Conservation (phyloP, 1,140 invertebrate species). For the Solen grandis region DNA sequence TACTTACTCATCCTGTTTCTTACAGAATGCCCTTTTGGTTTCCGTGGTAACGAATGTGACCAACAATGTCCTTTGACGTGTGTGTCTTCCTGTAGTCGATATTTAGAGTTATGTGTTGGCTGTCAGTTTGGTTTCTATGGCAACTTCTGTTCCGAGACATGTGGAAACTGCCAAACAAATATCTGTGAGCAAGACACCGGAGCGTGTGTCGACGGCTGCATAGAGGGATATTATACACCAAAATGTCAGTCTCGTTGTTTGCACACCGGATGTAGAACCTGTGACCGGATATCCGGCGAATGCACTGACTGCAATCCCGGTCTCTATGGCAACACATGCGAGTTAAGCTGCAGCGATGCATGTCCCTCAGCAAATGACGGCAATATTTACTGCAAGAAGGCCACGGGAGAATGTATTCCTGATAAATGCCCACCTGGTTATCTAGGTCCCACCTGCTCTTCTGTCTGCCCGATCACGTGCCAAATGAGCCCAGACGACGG, state of each 20-base stretch:
- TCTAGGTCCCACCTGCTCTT: background rate
- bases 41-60: background rate
- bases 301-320: constrained; percentile 16
- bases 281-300: constrained; percentile 5
- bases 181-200: constrained; percentile 10
- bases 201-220: constrained; percentile 1
- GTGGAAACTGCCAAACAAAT: constrained; percentile 3
- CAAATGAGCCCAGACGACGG: background rate
- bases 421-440: constrained; percentile 9
- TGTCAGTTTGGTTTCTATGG: constrained; percentile 17
- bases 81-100: background rate
- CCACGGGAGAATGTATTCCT: background rate
- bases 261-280: constrained; percentile 2
- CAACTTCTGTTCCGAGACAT: background rate
- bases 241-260: background rate
- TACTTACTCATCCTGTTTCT: too few species aligned
- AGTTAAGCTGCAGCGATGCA: background rate
- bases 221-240: background rate
- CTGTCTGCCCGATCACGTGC: background rate
- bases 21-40: constrained; percentile 21
- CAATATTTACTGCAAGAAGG: background rate
- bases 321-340: constrained; percentile 11
- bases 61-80: constrained; percentile 3
- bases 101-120: background rate
- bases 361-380: background rate